Evolutionary conservation across 2,888 invertebrate genomes (phyloP).

Genomic region (Junonia oenone): DNA sequence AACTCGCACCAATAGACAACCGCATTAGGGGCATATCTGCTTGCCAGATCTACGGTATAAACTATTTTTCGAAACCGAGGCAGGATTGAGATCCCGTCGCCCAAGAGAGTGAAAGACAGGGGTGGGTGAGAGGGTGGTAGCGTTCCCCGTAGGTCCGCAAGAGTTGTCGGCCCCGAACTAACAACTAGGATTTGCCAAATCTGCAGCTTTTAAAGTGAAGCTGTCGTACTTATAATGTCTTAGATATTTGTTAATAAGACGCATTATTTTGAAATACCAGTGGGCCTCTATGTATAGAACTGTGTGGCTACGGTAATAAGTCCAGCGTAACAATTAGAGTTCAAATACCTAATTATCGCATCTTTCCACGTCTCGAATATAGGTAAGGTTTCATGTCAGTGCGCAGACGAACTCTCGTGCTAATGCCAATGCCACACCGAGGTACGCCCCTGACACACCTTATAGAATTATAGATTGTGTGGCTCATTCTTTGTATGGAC

Average conservation of each 20-base stretch:
- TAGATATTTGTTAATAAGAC: not conserved
- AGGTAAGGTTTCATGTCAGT: slow-evolving; percentile 28
- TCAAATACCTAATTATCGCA: slow-evolving; percentile 38
- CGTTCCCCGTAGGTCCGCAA: slow-evolving; percentile 51
- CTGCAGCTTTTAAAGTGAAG: slow-evolving; percentile 61
- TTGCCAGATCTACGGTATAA: slow-evolving; percentile 40
- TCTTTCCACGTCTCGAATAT: slow-evolving; percentile 18
- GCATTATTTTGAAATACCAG: not conserved
- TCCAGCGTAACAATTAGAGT: slow-evolving; percentile 13
- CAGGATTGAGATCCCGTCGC: slow-evolving; percentile 67
- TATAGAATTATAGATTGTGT: slow-evolving; percentile 27
- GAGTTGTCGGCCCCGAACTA: slow-evolving; percentile 73
- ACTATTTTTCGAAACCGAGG: slow-evolving; percentile 49
- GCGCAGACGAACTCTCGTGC: slow-evolving; percentile 32
- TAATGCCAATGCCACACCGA: slow-evolving; percentile 32
- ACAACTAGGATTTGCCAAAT: slow-evolving; percentile 74
- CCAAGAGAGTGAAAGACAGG: slow-evolving; percentile 73
- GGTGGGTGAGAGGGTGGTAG: slow-evolving; percentile 60
- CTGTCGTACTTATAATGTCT: slow-evolving; percentile 43
- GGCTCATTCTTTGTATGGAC: slow-evolving; percentile 25
- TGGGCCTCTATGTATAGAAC: not conserved
- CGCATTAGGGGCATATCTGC: slow-evolving; percentile 39
- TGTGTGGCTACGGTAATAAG: not conserved
- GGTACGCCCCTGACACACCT: slow-evolving; percentile 32
- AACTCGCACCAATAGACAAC: slow-evolving; percentile 46